phyloP scores from a whole-genome alignment of 2,113 vertebrate species.

The Entelurus aequoreus region DNA sequence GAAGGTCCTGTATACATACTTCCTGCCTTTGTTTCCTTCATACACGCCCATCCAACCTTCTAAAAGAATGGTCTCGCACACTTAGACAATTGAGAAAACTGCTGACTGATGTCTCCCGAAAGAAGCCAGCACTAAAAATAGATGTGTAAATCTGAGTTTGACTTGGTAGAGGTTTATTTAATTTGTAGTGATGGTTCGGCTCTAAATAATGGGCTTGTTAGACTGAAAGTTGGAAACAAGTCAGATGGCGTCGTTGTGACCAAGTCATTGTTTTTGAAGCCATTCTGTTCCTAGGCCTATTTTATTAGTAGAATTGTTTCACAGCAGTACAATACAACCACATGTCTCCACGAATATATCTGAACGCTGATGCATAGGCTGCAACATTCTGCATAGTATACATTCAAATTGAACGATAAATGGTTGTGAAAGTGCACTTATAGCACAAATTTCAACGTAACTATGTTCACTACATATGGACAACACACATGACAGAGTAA shows the following conservation, averaged over 20 bases:
- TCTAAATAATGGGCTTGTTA: slow-evolving; percentile 3
- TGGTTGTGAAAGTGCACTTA: no score
- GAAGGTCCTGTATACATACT: slow-evolving; percentile 33
- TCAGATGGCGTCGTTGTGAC: slow-evolving; percentile 9
- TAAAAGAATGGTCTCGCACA: slow-evolving; percentile 47
- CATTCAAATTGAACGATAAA: no score
- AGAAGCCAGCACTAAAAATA: slow-evolving; percentile 19
- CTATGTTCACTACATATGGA: no score
- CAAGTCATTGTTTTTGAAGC: slow-evolving; percentile 2
- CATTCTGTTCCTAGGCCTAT: not conserved
- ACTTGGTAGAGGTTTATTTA: slow-evolving; percentile 20
- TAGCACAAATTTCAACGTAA: no score
- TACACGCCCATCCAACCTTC: slow-evolving; percentile 42
- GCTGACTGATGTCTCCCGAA: slow-evolving; percentile 46
- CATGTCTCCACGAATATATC: no score
- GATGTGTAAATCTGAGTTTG: slow-evolving; percentile 21
- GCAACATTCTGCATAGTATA: no score
- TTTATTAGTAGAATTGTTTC: not conserved
- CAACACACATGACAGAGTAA: no score
- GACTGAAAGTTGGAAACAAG: slow-evolving; percentile 7
- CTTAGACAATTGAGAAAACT: slow-evolving; percentile 24
- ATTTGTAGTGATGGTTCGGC: slow-evolving; percentile 11
- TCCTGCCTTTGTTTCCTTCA: slow-evolving; percentile 42
- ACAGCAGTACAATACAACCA: no score
- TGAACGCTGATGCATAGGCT: no score